Base-by-base conservation (phyloP, 2,113 vertebrate species). In the Gnathonemus echidnorhynchus region DNA sequence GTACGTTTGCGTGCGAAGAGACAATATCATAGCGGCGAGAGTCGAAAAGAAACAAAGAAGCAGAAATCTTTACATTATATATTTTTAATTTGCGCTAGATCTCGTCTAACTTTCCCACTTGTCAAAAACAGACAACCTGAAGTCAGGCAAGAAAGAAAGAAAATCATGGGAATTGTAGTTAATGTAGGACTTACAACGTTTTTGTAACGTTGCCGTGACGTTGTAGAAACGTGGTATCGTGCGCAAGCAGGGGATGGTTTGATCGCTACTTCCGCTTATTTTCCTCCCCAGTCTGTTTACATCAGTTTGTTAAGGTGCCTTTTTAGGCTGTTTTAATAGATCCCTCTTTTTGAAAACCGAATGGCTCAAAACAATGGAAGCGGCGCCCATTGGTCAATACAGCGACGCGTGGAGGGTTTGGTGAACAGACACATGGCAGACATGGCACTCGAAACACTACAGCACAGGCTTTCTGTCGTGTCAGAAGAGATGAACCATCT, bases 351-450 rank as follows among this genome's bases (percentile, higher is more conserved):
- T 35, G 13, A 50, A 53, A 56, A 89, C 88, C 86, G 45, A 80
- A 94, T 94, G 94, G 93, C 93, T 19, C 88, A 88, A 88, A 91
- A 90, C 90, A 91, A 90, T 17, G 89, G 53, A 19, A 91, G 90
- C 21, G 74, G 74, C 10, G 45, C 85, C 13, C 90, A 86, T 46
- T 93, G 94, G 93, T 49, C 90, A 48, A 86, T 93, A 85, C 91
- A 93, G 39, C 91, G 91, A 35, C 92, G 94, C 21, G 88, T 92
- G 90, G 92, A 94, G 8, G 93, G 92, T 39, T 88, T 93, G 74
- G 93, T 94, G 86, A 93, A 92, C 58, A 94, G 93, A 92, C 93
- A 94, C 48, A 93, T 93, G 92, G 93, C 93, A 91, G 92, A 94
- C 92, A 94, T 94, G 84, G 93, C 93, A 90, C 31, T 93, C 46